Conservation (phyloP, 2,113 vertebrate species). For the Muscicapa adusta region DNA sequence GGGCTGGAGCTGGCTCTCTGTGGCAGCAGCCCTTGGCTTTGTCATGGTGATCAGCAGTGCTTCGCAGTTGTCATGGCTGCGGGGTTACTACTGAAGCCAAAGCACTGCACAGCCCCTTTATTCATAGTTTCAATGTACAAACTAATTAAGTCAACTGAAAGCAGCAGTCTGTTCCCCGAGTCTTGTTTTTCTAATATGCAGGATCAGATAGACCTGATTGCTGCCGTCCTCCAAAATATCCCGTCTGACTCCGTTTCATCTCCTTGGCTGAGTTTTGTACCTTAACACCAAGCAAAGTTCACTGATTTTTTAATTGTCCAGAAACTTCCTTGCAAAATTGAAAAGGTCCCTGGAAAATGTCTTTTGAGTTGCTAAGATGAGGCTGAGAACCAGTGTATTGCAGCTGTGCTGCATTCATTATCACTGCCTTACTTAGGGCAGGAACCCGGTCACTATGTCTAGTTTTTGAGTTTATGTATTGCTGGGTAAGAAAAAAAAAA, state of each 20-base stretch:
- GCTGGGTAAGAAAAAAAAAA: not conserved
- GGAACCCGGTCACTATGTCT: not conserved
- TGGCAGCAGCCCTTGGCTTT: slow-evolving; percentile 20
- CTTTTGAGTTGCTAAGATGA: not conserved
- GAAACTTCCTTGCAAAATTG: not conserved
- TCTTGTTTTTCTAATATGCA: not conserved
- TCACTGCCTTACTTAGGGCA: not conserved
- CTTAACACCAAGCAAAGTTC: not conserved
- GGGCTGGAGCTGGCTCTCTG: not conserved
- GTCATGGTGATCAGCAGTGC: slow-evolving; percentile 64
- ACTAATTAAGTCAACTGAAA: slow-evolving; percentile 49
- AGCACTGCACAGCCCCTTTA: slow-evolving; percentile 44
- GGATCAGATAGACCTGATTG: not conserved
- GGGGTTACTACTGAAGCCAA: slow-evolving; percentile 49
- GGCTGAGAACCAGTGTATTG: not conserved
- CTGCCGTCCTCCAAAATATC: not conserved
- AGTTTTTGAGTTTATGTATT: not conserved
- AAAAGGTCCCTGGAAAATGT: not conserved
- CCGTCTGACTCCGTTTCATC: not conserved
- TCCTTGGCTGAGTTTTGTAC: not conserved
- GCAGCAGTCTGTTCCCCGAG: not conserved
- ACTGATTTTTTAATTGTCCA: not conserved
- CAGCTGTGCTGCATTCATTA: not conserved
- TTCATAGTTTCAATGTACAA: slow-evolving; percentile 50
- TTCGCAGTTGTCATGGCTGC: slow-evolving; percentile 65